Percentiles rank a stretch among this genome's conserved stretches.
These are phyloP conservation scores for Fringilla coelebs DNA, from an alignment of 2,797 vertebrate species.

Conservation along the genomic window DNA sequence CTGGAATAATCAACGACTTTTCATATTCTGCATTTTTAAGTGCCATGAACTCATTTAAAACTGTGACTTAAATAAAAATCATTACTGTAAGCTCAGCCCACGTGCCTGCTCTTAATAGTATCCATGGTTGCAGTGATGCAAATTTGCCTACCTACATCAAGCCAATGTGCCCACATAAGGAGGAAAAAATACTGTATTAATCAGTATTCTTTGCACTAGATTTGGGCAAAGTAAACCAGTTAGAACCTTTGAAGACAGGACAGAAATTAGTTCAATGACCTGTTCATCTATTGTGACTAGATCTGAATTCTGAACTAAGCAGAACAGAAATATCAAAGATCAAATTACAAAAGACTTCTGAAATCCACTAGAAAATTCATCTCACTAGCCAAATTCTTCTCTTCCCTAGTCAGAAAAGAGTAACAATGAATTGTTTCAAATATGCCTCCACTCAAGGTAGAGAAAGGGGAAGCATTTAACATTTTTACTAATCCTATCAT, in stretches of 20 bases:
- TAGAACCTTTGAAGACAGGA: neutral
- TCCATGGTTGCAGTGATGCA: constrained; percentile 80
- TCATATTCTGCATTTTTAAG: constrained; percentile 34
- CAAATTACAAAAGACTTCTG: neutral
- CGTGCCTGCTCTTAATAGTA: constrained; percentile 73
- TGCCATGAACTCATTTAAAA: constrained; percentile 49
- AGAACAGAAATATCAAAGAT: neutral
- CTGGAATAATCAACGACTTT: neutral
- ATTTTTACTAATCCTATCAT: neutral
- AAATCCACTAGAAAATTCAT: neutral
- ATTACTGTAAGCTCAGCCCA: constrained; percentile 64
- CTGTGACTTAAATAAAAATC: constrained; percentile 66
- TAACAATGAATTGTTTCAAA: neutral
- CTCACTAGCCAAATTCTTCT: neutral
- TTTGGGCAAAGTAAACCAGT: constrained; percentile 5
- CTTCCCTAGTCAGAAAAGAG: neutral
- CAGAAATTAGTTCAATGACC: neutral
- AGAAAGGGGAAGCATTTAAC: neutral
- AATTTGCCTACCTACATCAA: constrained; percentile 74
- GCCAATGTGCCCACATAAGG: constrained; percentile 68
- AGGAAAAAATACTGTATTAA: constrained; percentile 54
- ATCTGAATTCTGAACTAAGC: neutral
- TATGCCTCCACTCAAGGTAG: neutral
- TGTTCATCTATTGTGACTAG: neutral
- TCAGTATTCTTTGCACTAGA: constrained; percentile 43